These are phyloP conservation scores for Ceuthmochares aereus DNA, from an alignment of 2,113 vertebrate genomes.

Conservation along the genomic window DNA sequence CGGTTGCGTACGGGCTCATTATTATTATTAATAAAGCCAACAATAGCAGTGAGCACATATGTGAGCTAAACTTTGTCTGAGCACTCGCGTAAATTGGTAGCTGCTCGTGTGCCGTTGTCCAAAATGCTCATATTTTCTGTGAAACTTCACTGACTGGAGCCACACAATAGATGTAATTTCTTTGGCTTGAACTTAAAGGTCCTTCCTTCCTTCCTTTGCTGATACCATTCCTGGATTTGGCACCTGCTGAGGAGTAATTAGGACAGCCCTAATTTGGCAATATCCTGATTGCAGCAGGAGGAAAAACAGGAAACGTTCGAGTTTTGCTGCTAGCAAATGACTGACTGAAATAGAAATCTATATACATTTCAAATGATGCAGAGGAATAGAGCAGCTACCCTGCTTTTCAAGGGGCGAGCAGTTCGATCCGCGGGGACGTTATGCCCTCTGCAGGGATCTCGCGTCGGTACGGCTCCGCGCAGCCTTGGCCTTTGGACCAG, in stretches of 20 bases:
- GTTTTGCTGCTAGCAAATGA: conserved; percentile 72
- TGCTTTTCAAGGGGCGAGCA: not conserved
- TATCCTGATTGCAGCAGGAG: conserved; percentile 76
- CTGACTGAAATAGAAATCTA: conserved; percentile 77
- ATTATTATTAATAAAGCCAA: not conserved
- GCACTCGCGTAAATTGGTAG: fast-evolving
- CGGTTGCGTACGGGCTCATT: not conserved
- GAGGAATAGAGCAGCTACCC: conserved; percentile 29
- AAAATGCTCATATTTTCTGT: not conserved
- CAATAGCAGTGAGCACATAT: not conserved
- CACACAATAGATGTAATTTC: conserved; percentile 59
- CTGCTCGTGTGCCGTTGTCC: not conserved
- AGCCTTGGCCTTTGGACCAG: not conserved
- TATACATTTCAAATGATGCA: conserved; percentile 60
- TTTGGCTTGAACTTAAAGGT: conserved; percentile 42
- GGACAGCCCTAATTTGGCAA: conserved; percentile 77
- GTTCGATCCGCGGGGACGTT: not conserved
- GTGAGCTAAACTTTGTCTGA: not conserved
- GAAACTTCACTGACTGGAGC: not conserved
- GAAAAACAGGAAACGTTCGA: conserved; percentile 75
- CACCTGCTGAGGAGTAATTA: conserved; percentile 80
- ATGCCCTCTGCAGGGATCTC: conserved; percentile 78
- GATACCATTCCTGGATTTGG: conserved; percentile 64
- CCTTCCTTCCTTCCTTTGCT: conserved; percentile 55
- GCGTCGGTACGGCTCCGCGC: not conserved